phyloP scores from a whole-genome alignment of 1,140 invertebrate species.

The Nebria ingens region DNA sequence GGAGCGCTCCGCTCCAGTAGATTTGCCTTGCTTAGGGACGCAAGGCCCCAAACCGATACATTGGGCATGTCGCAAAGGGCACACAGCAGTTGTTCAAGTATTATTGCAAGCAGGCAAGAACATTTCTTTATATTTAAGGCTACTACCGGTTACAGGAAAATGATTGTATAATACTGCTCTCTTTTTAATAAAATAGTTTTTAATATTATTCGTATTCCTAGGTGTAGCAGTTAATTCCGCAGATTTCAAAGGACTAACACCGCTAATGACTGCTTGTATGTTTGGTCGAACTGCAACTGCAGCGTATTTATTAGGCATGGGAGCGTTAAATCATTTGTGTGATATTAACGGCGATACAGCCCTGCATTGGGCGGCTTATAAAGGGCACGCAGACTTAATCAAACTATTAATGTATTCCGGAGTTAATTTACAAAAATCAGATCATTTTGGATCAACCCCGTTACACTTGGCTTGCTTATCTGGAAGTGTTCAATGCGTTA shows the following conservation, averaged over 20 bases:
- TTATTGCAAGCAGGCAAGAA: constrained; percentile 52
- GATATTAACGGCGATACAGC: constrained; percentile 90
- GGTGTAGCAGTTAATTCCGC: constrained; percentile 82
- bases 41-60: constrained; percentile 83
- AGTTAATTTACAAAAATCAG: constrained; percentile 75
- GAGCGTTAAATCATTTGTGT: constrained; percentile 64
- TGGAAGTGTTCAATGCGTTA: constrained; percentile 70
- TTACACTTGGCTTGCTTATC: constrained; percentile 87
- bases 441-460: constrained; percentile 87
- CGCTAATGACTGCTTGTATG: constrained; percentile 85
- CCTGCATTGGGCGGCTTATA: constrained; percentile 87
- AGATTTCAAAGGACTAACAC: constrained; percentile 84
- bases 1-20: constrained; percentile 68
- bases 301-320: constrained; percentile 79
- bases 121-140: no score
- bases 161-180: no score
- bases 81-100: constrained; percentile 75
- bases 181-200: no score
- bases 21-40: constrained; percentile 76
- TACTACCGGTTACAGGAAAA: constrained; percentile 9
- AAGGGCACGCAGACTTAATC: constrained; percentile 81
- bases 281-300: constrained; percentile 83
- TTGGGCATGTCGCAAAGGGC: constrained; percentile 76
- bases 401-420: constrained; percentile 83
- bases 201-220: no score